Evolutionary conservation across 1,140 invertebrate species (phyloP).

Genomic region (Riptortus pedestris): DNA sequence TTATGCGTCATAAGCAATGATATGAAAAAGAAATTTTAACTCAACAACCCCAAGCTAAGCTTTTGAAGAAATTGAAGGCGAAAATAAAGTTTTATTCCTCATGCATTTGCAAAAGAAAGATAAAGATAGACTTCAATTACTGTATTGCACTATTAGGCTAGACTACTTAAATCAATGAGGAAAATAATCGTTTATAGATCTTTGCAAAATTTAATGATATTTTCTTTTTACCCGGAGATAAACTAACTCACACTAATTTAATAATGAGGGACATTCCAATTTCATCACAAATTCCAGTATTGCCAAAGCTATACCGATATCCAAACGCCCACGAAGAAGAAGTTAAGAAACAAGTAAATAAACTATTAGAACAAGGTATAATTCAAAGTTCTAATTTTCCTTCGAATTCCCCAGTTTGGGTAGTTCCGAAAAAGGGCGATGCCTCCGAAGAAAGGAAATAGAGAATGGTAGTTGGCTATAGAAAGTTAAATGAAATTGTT

Average conservation of each 20-base stretch:
- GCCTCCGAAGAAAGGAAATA: conserved; percentile 27
- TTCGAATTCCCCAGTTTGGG: conserved; percentile 25
- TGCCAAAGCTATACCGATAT: conserved; percentile 35
- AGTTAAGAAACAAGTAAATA: conserved; percentile 34
- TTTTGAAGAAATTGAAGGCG: background rate
- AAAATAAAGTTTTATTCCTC: background rate
- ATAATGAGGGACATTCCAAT: conserved; percentile 1
- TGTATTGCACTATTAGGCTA: background rate
- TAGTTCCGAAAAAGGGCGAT: conserved; percentile 31
- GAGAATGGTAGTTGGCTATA: conserved; percentile 31
- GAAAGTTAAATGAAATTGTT: conserved; percentile 30
- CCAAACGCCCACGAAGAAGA: conserved; percentile 35
- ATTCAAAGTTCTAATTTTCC: conserved; percentile 22
- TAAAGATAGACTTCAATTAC: background rate
- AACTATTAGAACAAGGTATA: conserved; percentile 28
- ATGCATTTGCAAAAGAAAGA: background rate
- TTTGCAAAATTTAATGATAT: background rate
- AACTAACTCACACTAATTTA: background rate
- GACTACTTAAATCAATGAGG: background rate
- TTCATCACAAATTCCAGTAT: conserved; percentile 29
- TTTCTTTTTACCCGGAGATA: background rate
- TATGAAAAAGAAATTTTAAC: background rate
- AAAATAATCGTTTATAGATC: background rate
- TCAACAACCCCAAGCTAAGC: background rate
- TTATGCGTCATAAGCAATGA: background rate